Conservation (phyloP, 2,113 vertebrate genomes). For the Microtus richardsoni region DNA sequence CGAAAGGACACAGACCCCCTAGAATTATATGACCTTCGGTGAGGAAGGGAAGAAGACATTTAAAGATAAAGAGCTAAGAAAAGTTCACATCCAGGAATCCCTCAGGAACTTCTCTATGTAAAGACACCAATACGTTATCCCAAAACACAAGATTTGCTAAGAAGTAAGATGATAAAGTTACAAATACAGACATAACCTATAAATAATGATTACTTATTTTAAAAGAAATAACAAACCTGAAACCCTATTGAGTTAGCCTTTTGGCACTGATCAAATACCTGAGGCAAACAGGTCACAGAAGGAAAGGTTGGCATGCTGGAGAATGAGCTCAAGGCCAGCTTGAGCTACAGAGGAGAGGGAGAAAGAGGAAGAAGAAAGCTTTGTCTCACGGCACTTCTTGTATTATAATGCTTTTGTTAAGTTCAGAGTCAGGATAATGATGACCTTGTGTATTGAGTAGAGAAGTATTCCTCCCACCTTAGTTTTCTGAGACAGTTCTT, state of each 20-base stretch:
- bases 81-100: neutral
- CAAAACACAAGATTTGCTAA: neutral
- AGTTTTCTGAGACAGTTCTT: neutral
- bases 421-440: neutral
- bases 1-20: neutral
- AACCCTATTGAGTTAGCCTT: neutral
- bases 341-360: neutral
- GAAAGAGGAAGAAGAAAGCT: no score
- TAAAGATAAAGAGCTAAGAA: neutral
- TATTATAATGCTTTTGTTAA: neutral
- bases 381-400: neutral
- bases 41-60: neutral
- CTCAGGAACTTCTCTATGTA: neutral
- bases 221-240: neutral
- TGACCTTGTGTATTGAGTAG: neutral
- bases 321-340: neutral
- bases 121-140: neutral
- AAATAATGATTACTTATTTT: neutral
- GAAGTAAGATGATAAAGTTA: neutral
- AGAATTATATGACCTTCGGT: neutral
- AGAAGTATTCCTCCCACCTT: neutral
- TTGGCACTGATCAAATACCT: neutral
- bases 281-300: neutral
- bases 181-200: neutral
- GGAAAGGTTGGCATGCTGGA: neutral